Evolutionary conservation across 2,888 invertebrate genomes (phyloP).

Genomic region (Rosalia funebris): DNA sequence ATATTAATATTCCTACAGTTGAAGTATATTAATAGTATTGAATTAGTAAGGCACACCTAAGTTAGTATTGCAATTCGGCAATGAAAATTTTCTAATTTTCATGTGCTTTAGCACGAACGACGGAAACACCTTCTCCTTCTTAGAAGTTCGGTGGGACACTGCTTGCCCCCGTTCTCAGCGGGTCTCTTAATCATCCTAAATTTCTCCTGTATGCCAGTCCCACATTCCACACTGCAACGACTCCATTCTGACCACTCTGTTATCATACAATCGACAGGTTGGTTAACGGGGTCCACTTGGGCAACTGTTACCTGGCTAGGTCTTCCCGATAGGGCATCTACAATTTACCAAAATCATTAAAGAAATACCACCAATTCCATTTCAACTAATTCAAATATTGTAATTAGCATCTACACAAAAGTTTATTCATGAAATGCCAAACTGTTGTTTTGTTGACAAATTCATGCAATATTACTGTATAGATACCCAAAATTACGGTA

Average conservation of each 20-base stretch:
- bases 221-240: conserved; percentile 83
- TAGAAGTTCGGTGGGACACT: conserved; percentile 71
- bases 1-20: too few species aligned
- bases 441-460: too few species aligned
- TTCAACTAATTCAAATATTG: too few species aligned
- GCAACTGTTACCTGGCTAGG: conserved; percentile 16
- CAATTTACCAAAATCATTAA: conserved; percentile 2
- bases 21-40: too few species aligned
- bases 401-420: too few species aligned
- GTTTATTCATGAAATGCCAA: too few species aligned
- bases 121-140: conserved; percentile 70
- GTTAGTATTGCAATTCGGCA: too few species aligned
- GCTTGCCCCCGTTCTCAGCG: conserved; percentile 72
- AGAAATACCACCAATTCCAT: too few species aligned
- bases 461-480: too few species aligned
- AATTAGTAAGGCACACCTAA: too few species aligned
- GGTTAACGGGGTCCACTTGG: conserved; percentile 8
- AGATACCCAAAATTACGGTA: too few species aligned
- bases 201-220: conserved; percentile 76
- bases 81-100: too few species aligned
- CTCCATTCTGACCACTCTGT: conserved; percentile 88
- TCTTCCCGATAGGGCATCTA: conserved; percentile 51
- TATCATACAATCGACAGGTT: conserved; percentile 72
- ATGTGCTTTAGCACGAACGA: conserved; percentile 39
- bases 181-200: conserved; percentile 72